Evolutionary conservation across 2,797 vertebrate species (phyloP), one percentile per base, ranked within the genome.

Genomic region (Halcyon chelicuti): DNA sequence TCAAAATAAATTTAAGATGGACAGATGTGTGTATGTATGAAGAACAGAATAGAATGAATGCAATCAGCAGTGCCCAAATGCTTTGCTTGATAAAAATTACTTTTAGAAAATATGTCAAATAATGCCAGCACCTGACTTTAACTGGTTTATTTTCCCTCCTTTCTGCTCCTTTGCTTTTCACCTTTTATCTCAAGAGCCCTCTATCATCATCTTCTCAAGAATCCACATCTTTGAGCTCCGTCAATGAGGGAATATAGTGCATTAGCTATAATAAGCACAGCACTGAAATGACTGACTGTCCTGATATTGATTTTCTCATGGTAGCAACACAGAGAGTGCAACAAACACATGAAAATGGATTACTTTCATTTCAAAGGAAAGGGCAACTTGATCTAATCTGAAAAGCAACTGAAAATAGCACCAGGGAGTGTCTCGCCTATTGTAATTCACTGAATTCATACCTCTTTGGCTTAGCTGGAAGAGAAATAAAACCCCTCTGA

Each of bases 291-390:
- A 75, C 28, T 72, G 89, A 65, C 76, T 78, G 49, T 44, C 49
- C 58, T 70, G 42, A 26, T 90, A 91, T 5, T 91, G 94, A 95
- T 94, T 88, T 94, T 86, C 54, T 85, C 21, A 2, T 31, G 73
- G 39, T 73, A 75, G 60, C 63, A 94, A 58, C 47, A 80, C 6
- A 49, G 55, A 52, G 60, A 88, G 70, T 61, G 76, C 40, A 86
- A 95, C 31, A 60, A 88, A 80, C 55, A 80, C 28, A 75, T 54
- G 78, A 70, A 95, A 97, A 94, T 46, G 5, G 37, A 96, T 94
- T 94, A 40, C 62, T 88, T 92, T 67, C 21, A 51, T 90, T 94
- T 94, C 86, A 82, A 88, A 94, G 91, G 54, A 90, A 90, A 65
- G 46, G 74, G 28, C 47, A 86, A 52, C 55, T 63, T 90, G 40